Percentiles rank a stretch among this genome's conserved stretches.
phyloP scores from a whole-genome alignment of 2,888 invertebrate genomes.

The Heliothis peltigera region DNA sequence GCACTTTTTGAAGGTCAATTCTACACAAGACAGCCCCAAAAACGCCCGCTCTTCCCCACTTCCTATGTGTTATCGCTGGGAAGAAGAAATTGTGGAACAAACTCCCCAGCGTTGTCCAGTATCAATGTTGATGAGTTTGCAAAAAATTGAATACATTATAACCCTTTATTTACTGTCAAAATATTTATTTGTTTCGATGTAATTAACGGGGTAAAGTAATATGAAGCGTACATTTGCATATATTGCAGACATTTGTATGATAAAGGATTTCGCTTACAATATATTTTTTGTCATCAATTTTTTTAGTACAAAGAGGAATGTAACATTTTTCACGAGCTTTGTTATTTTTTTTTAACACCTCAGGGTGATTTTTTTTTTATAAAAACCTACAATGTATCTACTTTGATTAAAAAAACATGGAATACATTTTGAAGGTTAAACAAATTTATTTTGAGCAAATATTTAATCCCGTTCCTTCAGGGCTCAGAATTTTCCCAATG shows the following conservation, averaged over 20 bases:
- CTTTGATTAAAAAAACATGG: conserved; percentile 40
- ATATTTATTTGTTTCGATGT: conserved; percentile 17
- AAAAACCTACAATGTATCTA: conserved; percentile 8
- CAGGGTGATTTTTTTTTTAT: no score
- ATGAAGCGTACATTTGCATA: conserved; percentile 11
- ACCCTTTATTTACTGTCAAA: conserved; percentile 12
- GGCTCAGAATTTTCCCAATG: conserved; percentile 41
- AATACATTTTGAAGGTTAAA: conserved; percentile 46
- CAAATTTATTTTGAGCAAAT: conserved; percentile 48
- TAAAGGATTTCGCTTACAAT: conserved; percentile 23
- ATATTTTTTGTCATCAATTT: conserved; percentile 11
- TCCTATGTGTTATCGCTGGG: no score
- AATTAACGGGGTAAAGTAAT: conserved; percentile 19
- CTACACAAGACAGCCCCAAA: no score
- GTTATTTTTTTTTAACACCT: no score
- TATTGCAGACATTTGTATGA: conserved; percentile 22
- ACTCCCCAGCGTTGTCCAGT: no score
- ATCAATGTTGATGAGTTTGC: conserved; percentile 22
- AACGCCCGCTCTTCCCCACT: no score
- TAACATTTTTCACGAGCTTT: conserved; percentile 8
- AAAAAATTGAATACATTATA: conserved; percentile 22
- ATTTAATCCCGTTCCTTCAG: conserved; percentile 46
- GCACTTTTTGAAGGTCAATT: no score
- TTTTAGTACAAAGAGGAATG: conserved; percentile 20
- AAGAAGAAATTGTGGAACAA: no score